These are phyloP conservation scores for Ostrea denselamellosa DNA, from an alignment of 1,140 invertebrate species.

Conservation along the genomic window DNA sequence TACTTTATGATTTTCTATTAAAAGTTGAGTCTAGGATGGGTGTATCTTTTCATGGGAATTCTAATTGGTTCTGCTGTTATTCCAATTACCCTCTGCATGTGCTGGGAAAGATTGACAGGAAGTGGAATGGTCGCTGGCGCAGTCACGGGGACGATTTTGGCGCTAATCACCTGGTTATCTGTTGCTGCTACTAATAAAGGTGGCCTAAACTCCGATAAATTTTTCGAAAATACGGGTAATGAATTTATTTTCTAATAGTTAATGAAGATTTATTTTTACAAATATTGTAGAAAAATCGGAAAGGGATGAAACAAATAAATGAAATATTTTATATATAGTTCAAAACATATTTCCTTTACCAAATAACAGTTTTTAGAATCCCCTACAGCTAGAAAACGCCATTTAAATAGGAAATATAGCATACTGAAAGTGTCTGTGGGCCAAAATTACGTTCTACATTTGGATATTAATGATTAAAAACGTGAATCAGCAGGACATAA, in stretches of 20 bases:
- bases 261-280: no score
- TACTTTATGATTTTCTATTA: neutral
- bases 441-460: no score
- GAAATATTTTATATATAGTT: no score
- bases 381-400: no score
- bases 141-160: constrained; percentile 73
- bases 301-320: no score
- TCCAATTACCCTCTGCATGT: constrained; percentile 77
- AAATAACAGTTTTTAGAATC: no score
- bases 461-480: no score
- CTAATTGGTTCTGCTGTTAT: constrained; percentile 79
- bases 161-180: constrained; percentile 75
- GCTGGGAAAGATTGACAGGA: constrained; percentile 77
- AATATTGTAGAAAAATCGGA: no score
- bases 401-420: no score
- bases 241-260: neutral
- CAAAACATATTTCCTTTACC: no score
- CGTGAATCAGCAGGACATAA: no score
- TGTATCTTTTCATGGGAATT: constrained; percentile 79
- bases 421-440: no score
- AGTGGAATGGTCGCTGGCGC: constrained; percentile 75
- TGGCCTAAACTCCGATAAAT: constrained; percentile 68
- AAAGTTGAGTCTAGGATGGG: constrained; percentile 76
- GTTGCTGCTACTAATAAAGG: constrained; percentile 72
- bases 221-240: constrained; percentile 76